Evolutionary conservation across 2,888 invertebrate species (phyloP).

Genomic region (Mylabris sibirica): DNA sequence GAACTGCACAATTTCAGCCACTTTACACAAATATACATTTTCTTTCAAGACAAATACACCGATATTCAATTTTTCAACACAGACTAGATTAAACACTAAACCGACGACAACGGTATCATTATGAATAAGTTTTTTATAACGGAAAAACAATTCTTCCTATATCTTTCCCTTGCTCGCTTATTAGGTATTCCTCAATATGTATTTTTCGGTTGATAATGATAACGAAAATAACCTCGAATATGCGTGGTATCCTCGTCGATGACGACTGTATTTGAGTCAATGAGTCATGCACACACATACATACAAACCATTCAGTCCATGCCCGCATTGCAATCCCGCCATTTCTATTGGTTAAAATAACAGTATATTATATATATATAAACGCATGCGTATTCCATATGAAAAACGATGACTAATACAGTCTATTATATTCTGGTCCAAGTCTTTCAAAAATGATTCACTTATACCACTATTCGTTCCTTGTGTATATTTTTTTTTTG

Average conservation of each 20-base stretch:
- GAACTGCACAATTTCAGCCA: slow-evolving; percentile 32
- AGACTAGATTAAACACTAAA: neutral
- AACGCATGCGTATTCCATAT: slow-evolving; percentile 46
- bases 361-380: slow-evolving; percentile 33
- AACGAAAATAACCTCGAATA: slow-evolving; percentile 33
- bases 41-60: slow-evolving; percentile 19
- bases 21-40: slow-evolving; percentile 22
- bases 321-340: slow-evolving; percentile 55
- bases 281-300: slow-evolving; percentile 41
- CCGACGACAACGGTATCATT: neutral
- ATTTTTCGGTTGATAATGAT: slow-evolving; percentile 10
- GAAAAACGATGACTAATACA: slow-evolving; percentile 52
- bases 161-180: neutral
- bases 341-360: slow-evolving; percentile 48
- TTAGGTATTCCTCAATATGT: neutral
- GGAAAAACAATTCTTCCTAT: neutral
- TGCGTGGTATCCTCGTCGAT: slow-evolving; percentile 29
- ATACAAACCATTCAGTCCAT: slow-evolving; percentile 53
- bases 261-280: slow-evolving; percentile 46
- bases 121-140: neutral
- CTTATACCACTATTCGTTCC: slow-evolving; percentile 2
- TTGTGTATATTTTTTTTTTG: neutral
- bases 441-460: slow-evolving; percentile 36
- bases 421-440: slow-evolving; percentile 32
- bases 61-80: neutral